Conservation (phyloP, 2,113 vertebrate genomes). For the Ursus arctos region DNA sequence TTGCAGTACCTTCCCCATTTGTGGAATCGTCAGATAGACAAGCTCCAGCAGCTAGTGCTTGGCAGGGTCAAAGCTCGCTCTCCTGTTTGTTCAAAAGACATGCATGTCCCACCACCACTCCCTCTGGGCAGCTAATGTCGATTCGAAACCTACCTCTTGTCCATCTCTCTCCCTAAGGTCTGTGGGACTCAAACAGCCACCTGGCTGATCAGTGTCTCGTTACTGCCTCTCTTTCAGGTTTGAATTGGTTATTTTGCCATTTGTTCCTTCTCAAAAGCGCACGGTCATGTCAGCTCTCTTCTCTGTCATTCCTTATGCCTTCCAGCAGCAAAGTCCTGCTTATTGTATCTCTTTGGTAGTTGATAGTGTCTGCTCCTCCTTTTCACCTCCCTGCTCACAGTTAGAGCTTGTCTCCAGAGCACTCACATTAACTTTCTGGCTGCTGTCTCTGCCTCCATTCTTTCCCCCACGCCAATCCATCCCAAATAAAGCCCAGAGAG, state of each 20-base stretch:
- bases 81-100: too few relatives aligned
- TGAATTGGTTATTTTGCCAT: too few relatives aligned
- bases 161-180: rapidly evolving
- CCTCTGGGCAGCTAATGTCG: rapidly evolving
- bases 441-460: rapidly evolving
- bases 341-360: too few relatives aligned
- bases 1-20: not conserved
- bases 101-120: not conserved
- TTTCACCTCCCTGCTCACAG: too few relatives aligned
- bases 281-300: not conserved
- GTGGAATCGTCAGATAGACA: not conserved
- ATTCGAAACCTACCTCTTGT: not conserved
- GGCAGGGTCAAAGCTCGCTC: not conserved
- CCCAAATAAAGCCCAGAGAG: too few relatives aligned
- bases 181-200: not conserved
- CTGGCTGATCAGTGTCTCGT: too few relatives aligned
- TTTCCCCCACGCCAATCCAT: not conserved
- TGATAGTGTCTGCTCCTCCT: rapidly evolving
- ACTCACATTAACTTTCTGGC: too few relatives aligned
- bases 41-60: not conserved
- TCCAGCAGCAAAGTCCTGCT: not conserved
- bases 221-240: too few relatives aligned
- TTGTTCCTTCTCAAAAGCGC: not conserved
- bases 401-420: not conserved
- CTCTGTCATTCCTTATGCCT: rapidly evolving